Evolutionary conservation across 2,797 vertebrate genomes (phyloP), one percentile per base, ranked within the genome.

Genomic region (Trematomus bernacchii): DNA sequence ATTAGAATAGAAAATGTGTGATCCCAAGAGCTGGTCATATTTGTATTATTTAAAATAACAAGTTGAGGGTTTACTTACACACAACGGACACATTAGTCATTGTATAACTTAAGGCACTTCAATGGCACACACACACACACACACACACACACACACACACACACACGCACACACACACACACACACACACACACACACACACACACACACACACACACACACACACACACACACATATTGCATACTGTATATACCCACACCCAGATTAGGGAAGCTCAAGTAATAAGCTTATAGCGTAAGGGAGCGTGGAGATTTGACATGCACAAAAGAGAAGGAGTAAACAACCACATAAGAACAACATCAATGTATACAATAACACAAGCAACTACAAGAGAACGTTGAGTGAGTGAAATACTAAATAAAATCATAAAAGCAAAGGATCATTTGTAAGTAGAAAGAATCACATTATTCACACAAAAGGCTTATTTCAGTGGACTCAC

Each of bases 241-340:
- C 61, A 84, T 69, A 43, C 52, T 55, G 23, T 44, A 75, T 64
- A 76, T 43, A 84, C 65, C 52, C 67, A 76, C 87, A 87, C 37
- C 15, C 74, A 87, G 87, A 90, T 92, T 92, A 92, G 76, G 77
- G 71, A 79, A 91, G 86, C 83, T 91, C 84, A 83, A 18, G 81
- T 92, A 93, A 94, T 91, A 90, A 89, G 88, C 55, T 94, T 92
- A 93, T 66, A 87, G 83, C 23, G 80, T 66, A 67, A 71, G 64
- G 72, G 72, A 88, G 70, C 52, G 12, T 91, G 79, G 71, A 85
- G 84, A 89, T 86, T 83, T 85, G 63, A 89, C 83, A 87, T 84
- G 63, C 27, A 79, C 58, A 15, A 33, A 78, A 65, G 65, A 71
- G 43, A 33, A 65, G 33, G 47, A 48, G 67, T 76, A 87, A 87